Conservation (phyloP, 2,888 invertebrate species). For the Agrochola lychnidis region DNA sequence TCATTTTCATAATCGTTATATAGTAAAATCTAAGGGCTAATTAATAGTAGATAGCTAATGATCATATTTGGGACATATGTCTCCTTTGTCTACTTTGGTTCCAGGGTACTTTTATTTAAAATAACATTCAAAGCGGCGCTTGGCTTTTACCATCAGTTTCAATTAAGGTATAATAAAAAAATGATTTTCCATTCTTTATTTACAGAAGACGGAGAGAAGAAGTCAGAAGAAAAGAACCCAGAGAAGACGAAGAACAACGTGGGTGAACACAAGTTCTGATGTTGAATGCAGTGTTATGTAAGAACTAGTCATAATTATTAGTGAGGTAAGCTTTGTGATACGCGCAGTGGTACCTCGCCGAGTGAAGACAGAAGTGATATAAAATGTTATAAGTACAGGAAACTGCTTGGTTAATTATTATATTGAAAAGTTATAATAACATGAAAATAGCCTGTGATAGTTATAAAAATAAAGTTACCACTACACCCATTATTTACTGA, state of each 20-base stretch:
- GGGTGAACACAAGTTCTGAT: slow-evolving; percentile 60
- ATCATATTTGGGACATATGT: not conserved
- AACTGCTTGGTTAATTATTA: not conserved
- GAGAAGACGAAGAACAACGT: slow-evolving; percentile 55
- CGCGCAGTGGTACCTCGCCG: not conserved
- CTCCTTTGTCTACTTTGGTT: not conserved
- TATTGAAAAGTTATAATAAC: not conserved
- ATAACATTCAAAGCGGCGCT: not conserved
- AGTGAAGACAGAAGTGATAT: slow-evolving; percentile 1
- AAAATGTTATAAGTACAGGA: not conserved
- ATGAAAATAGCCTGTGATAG: slow-evolving; percentile 23
- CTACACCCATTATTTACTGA: not conserved
- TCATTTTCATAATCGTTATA: not conserved
- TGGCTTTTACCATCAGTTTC: too few species aligned
- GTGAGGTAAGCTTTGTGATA: slow-evolving; percentile 18
- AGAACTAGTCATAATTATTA: slow-evolving; percentile 61
- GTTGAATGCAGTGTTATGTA: not conserved
- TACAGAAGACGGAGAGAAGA: slow-evolving; percentile 59
- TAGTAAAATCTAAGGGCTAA: not conserved
- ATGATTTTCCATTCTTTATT: not conserved
- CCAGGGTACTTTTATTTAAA: not conserved
- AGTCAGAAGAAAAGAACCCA: slow-evolving; percentile 47
- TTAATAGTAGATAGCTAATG: too few species aligned
- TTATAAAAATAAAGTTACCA: slow-evolving; percentile 8
- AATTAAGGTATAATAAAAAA: not conserved